These are phyloP conservation scores for Melitaea cinxia DNA, from an alignment of 1,140 invertebrate genomes.

Conservation along the genomic window DNA sequence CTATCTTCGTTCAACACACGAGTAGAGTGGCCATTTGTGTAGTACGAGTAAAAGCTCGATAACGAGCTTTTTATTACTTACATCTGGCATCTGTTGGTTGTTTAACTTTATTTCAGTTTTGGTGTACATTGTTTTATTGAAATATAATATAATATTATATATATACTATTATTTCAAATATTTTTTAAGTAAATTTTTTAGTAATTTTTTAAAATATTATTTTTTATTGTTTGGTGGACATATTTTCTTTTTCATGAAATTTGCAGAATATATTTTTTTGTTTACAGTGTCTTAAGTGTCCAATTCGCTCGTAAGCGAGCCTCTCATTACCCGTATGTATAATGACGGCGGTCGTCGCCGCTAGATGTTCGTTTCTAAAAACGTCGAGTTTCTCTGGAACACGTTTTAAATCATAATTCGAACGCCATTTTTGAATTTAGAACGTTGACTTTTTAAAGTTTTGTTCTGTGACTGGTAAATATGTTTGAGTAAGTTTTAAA, in stretches of 20 bases:
- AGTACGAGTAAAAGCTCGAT: slow-evolving; percentile 40
- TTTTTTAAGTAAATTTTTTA: too few species aligned
- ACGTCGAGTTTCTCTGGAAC: slow-evolving; percentile 81
- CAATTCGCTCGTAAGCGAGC: slow-evolving; percentile 49
- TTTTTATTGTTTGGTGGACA: too few species aligned
- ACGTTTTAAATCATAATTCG: slow-evolving; percentile 82
- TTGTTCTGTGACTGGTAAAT: slow-evolving; percentile 35
- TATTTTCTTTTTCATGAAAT: too few species aligned
- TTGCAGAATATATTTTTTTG: too few species aligned
- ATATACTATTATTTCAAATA: too few species aligned
- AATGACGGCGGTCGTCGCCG: slow-evolving; percentile 66
- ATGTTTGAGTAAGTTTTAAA: slow-evolving; percentile 27
- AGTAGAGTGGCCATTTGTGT: slow-evolving; percentile 51
- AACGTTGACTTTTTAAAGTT: slow-evolving; percentile 76
- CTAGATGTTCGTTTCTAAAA: slow-evolving; percentile 78
- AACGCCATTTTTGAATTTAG: slow-evolving; percentile 77
- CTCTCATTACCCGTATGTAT: slow-evolving; percentile 78
- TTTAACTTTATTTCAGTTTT: slow-evolving; percentile 21
- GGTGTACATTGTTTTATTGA: slow-evolving; percentile 10
- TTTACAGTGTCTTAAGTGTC: slow-evolving; percentile 31
- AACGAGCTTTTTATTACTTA: slow-evolving; percentile 43
- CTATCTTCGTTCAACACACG: slow-evolving; percentile 70
- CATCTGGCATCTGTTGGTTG: slow-evolving; percentile 27
- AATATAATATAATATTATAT: not conserved
- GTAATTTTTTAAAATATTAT: too few species aligned